Evolutionary conservation across 2,797 vertebrate genomes (phyloP).

Genomic region (Mormyrus hasselquistii): DNA sequence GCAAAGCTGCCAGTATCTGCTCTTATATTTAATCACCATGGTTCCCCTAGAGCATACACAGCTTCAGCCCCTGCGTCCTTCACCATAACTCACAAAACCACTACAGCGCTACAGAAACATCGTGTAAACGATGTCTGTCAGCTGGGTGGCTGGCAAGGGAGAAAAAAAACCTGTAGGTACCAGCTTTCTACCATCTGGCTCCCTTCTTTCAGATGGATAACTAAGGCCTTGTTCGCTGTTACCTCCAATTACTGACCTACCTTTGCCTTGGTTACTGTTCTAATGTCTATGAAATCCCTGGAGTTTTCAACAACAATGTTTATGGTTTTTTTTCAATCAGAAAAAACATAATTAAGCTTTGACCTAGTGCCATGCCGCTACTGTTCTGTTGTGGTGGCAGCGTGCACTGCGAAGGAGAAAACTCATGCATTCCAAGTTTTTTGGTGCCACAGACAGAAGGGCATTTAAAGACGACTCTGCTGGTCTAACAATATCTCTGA

Average conservation of each 20-base stretch:
- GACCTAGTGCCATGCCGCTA: background rate
- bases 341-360: background rate
- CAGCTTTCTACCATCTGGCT: constrained; percentile 1
- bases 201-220: constrained; percentile 23
- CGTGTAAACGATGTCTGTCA: constrained; percentile 9
- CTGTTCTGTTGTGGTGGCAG: background rate
- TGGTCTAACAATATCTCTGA: background rate
- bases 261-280: background rate
- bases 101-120: background rate
- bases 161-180: background rate
- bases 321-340: background rate
- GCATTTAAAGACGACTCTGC: background rate
- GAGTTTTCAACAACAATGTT: background rate
- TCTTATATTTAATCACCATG: constrained; percentile 5
- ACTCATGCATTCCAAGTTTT: background rate
- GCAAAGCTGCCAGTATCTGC: background rate
- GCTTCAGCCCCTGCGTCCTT: background rate
- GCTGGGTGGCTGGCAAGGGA: background rate
- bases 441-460: background rate
- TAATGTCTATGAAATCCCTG: background rate
- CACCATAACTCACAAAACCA: constrained; percentile 1
- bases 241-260: constrained; percentile 7
- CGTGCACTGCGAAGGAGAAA: background rate
- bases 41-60: background rate
- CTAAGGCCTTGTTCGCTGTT: constrained; percentile 26